Evolutionary conservation across 2,888 invertebrate species (phyloP).

Genomic region (Hydrotaea cyrtoneurina): DNA sequence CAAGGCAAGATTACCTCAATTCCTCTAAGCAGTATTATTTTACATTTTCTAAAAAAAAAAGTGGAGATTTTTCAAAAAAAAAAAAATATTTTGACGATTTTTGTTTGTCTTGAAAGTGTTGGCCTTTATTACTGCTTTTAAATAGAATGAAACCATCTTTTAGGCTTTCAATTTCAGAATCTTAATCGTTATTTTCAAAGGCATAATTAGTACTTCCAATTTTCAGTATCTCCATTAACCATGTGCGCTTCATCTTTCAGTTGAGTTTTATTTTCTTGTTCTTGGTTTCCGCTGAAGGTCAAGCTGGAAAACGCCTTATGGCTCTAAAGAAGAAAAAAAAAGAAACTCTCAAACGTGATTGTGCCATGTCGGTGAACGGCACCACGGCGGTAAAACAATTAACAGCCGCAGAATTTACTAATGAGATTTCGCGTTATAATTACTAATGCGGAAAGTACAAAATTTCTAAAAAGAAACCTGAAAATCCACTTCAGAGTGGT

Average conservation of each 20-base stretch:
- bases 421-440: slow-evolving; percentile 46
- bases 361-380: slow-evolving; percentile 9
- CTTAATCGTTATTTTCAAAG: too few species aligned
- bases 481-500: slow-evolving; percentile 8
- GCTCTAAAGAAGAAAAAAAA: neutral
- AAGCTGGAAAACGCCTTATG: slow-evolving; percentile 15
- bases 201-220: neutral
- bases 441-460: slow-evolving; percentile 54
- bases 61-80: too few species aligned
- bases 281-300: slow-evolving; percentile 31
- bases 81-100: too few species aligned
- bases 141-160: too few species aligned
- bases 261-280: neutral
- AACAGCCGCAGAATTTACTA: slow-evolving; percentile 28
- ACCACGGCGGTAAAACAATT: slow-evolving; percentile 12
- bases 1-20: too few species aligned
- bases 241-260: neutral
- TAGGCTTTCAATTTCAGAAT: too few species aligned
- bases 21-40: too few species aligned
- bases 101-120: too few species aligned
- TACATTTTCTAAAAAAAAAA: too few species aligned
- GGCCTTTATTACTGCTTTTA: too few species aligned
- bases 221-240: neutral
- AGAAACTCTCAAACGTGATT: neutral
- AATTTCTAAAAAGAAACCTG: slow-evolving; percentile 27